Base-by-base conservation (phyloP, 1,140 invertebrate species). In the Akabosia matsudoensis region DNA sequence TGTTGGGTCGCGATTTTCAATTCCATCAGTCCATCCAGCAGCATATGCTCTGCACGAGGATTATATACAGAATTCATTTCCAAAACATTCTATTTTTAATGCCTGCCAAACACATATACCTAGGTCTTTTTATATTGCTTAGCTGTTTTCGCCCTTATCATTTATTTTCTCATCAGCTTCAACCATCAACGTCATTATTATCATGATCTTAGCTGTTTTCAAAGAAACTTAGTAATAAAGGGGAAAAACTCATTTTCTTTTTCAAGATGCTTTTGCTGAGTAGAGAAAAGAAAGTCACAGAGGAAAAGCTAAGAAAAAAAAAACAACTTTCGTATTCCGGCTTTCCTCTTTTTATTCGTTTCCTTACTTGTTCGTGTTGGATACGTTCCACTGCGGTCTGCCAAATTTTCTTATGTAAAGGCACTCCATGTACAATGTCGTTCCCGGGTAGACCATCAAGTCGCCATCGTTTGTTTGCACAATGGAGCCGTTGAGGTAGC, bases 381-480 rank as follows among this genome's bases (percentile, higher is more conserved):
- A 72, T 14, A 51, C 89, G 78, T 90, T 91, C 93, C 93, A 94
- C 83, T 92, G 92, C 0, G 93, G 80, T 91, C 92, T 93, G 92
- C 70, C 70, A 80, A 93, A 93, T 73, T 92, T 87, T 74, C 92
- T 86, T 83, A 93, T 92, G 91, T 92, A 95, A 1, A 94, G 85
- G 81, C 93, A 95, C 83, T 94, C 93, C 90, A 95, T 92, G 82
- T 94, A 92, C 28, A 95, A 84, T 3, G 92, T 91, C 0, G 92
- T 92, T 0, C 92, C 92, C 0, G 93, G 93, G 84, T 93, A 94
- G 0, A 95, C 91, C 52, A 95, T 89, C 22, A 95, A 85, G 76
- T 92, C 91, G 1, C 93, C 93, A 79, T 94, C 91, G 80, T 93
- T 94, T 74, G 91, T 93, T 85, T 95, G 92, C 1, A 92, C 92